These are phyloP conservation scores for Patella caerulea DNA, from an alignment of 2,888 invertebrate species.

Conservation along the genomic window DNA sequence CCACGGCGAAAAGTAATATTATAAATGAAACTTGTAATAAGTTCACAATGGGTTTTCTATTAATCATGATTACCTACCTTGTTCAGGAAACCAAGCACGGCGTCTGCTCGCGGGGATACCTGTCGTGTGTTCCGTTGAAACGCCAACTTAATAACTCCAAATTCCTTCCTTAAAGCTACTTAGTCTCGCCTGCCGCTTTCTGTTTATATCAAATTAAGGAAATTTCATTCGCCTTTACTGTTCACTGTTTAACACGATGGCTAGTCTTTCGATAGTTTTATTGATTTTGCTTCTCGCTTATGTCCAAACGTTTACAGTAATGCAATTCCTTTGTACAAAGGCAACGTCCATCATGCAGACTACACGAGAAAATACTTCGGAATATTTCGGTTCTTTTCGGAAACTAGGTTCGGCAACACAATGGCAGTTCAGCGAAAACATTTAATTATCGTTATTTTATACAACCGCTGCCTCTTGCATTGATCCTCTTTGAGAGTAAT, in stretches of 20 bases:
- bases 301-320: constrained; percentile 30
- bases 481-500: constrained; percentile 28
- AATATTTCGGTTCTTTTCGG: not conserved
- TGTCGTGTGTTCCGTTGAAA: not conserved
- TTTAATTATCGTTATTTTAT: constrained; percentile 25
- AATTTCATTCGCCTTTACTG: constrained; percentile 25
- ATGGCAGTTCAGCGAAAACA: constrained; percentile 1
- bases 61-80: not conserved
- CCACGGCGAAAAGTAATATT: no score
- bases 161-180: not conserved
- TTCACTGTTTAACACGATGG: constrained; percentile 23
- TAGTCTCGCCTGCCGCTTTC: constrained; percentile 13
- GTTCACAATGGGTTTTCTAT: not conserved
- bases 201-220: constrained; percentile 32
- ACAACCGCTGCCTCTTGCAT: constrained; percentile 16
- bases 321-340: constrained; percentile 28
- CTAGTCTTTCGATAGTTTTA: constrained; percentile 16
- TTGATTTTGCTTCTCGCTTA: constrained; percentile 25
- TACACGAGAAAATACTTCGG: constrained; percentile 4
- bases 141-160: not conserved
- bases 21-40: not conserved
- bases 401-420: no score
- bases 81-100: not conserved
- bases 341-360: constrained; percentile 23
- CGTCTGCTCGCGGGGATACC: not conserved